Conservation (phyloP, 2,888 invertebrate species). For the Anorthoa munda region DNA sequence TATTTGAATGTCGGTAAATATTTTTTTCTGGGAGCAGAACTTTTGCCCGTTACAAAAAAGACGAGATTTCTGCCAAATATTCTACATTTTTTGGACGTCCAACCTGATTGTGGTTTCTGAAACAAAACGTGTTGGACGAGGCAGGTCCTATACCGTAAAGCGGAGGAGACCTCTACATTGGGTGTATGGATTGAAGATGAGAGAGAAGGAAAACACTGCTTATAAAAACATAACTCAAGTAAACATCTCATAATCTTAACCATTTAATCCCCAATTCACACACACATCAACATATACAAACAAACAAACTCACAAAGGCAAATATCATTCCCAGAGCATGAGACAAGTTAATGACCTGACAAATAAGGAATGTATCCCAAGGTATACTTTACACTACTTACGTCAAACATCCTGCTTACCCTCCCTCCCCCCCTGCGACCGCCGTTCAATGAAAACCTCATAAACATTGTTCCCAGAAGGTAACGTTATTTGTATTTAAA, state of each 20-base stretch:
- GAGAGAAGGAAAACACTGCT: neutral
- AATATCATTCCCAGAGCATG: constrained; percentile 26
- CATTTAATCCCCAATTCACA: neutral
- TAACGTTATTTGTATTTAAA: constrained; percentile 77
- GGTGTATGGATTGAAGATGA: too few relatives aligned
- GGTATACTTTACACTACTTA: constrained; percentile 56
- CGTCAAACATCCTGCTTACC: constrained; percentile 48
- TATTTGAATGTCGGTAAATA: neutral
- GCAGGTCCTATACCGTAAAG: too few relatives aligned
- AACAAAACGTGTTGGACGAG: too few relatives aligned
- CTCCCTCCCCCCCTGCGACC: constrained; percentile 32
- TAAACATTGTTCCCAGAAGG: constrained; percentile 76
- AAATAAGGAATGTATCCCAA: constrained; percentile 56
- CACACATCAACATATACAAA: constrained; percentile 7
- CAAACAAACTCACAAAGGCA: constrained; percentile 26
- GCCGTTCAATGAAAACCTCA: constrained; percentile 72
- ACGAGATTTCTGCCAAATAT: neutral
- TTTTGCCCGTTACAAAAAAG: neutral
- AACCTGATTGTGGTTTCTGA: neutral
- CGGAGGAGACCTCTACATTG: too few relatives aligned
- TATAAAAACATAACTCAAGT: neutral
- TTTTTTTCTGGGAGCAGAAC: neutral
- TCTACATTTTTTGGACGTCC: neutral
- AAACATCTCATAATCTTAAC: neutral
- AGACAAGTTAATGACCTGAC: constrained; percentile 57